These are phyloP conservation scores for Danionella dracula DNA, from an alignment of 2,797 vertebrate genomes.

Conservation along the genomic window DNA sequence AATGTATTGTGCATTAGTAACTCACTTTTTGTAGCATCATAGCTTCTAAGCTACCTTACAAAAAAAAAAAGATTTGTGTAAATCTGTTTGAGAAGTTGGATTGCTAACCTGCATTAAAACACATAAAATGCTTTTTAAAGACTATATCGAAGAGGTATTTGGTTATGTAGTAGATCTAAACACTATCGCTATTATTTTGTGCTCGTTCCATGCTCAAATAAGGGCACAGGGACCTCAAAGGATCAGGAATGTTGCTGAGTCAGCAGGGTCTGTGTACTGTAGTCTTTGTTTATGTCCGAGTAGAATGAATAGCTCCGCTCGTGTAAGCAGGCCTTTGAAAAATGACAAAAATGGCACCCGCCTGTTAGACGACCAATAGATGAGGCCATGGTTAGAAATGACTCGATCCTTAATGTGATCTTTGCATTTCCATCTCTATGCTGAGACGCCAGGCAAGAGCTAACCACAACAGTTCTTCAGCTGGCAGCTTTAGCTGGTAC, in stretches of 20 bases:
- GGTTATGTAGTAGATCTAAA: no score
- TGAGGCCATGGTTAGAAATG: background rate
- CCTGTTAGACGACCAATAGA: constrained; percentile 18
- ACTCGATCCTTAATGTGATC: background rate
- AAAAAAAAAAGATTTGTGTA: no score
- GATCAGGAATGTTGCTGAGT: constrained; percentile 47
- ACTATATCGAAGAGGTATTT: no score
- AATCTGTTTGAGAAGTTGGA: no score
- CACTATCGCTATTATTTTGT: background rate
- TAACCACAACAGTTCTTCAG: constrained; percentile 99
- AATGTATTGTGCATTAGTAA: no score
- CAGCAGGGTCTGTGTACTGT: constrained; percentile 35
- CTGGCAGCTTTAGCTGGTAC: constrained; percentile 99
- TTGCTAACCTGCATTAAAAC: no score
- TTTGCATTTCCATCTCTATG: background rate
- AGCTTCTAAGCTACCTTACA: no score
- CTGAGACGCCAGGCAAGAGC: constrained; percentile 70
- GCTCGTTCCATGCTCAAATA: constrained; percentile 43
- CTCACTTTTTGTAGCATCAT: no score
- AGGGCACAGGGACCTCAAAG: constrained; percentile 46
- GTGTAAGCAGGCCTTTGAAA: constrained; percentile 30
- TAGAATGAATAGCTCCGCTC: constrained; percentile 32
- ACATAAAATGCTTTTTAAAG: no score
- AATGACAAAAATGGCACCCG: constrained; percentile 2
- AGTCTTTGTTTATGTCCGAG: constrained; percentile 47